Conservation (phyloP, 2,797 vertebrate species). For the Clamator glandarius region DNA sequence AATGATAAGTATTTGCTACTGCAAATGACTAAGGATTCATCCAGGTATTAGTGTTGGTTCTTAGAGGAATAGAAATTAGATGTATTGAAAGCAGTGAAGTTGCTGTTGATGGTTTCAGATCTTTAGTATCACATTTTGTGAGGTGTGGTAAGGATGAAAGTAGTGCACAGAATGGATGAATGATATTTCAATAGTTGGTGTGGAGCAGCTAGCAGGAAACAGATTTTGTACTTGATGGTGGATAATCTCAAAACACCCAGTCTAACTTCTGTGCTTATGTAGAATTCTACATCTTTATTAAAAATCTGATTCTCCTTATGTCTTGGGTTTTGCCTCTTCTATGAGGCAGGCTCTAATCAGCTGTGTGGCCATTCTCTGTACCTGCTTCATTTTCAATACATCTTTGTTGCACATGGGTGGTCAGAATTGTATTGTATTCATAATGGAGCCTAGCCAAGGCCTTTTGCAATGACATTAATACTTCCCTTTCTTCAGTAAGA, state of each 20-base stretch:
- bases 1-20: conserved; percentile 46
- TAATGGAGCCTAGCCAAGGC: neutral
- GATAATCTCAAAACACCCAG: neutral
- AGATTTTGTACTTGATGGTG: neutral
- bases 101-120: conserved; percentile 37
- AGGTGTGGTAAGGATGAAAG: conserved; percentile 33
- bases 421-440: neutral
- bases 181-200: neutral
- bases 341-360: neutral
- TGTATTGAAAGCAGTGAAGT: neutral
- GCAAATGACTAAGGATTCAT: conserved; percentile 27
- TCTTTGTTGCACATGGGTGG: neutral
- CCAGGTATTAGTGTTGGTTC: conserved; percentile 13
- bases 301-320: neutral
- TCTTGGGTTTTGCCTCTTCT: neutral
- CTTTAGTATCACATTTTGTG: neutral
- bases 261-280: neutral
- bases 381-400: neutral
- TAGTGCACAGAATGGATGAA: neutral
- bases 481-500: conserved; percentile 13
- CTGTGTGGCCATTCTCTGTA: neutral
- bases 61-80: neutral
- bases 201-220: neutral
- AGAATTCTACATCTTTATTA: neutral
- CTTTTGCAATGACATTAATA: conserved; percentile 8